Base-by-base conservation (phyloP, 2,797 vertebrate genomes). In the Gymnoscopelus braueri region DNA sequence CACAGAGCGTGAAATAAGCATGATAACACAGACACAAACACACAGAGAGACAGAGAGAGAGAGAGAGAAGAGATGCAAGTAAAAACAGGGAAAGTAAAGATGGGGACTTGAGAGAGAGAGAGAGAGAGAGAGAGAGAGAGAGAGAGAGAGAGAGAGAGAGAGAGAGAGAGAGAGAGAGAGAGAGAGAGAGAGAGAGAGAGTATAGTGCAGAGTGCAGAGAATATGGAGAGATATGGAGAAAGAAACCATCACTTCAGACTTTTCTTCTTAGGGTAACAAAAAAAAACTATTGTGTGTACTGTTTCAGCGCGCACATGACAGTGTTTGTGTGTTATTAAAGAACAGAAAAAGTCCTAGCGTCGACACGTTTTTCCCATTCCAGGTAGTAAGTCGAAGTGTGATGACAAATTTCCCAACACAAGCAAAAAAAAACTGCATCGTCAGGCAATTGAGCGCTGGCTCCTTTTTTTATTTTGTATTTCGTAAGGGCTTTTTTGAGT, bases 331-430 rank as follows among this genome's bases (percentile, higher is more conserved):
- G 79, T 89, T 87, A 88, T 87, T 88, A 88, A 88, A 91, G 86
- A 82, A 66, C 63, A 82, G 84, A 83, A 91, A 91, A 90, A 89
- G 83, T 86, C 88, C 86, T 91, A 83, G 80, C 84, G 84, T 90
- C 91, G 58, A 89, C 87, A 90, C 84, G 85, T 87, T 88, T 88
- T 86, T 85, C 89, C 84, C 87, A 88, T 92, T 91, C 86, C 92
- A 92, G 92, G 91, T 94, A 91, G 88, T 81, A 84, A 90, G 90
- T 91, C 69, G 78, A 82, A 87, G 88, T 89, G 87, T 89, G 89
- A 90, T 90, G 91, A 91, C 86, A 91, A 91, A 92, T 93, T 91
- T 92, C 86, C 92, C 87, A 91, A 93, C 85, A 92, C 88, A 90
- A 92, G 93, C 93, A 92, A 77, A 93, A 93, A 88, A 87, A 91